A percentile compares a stretch with the other conserved stretches of the same genome.
phyloP scores from a whole-genome alignment of 2,113 vertebrate genomes.

The Myxocyprinus asiaticus region DNA sequence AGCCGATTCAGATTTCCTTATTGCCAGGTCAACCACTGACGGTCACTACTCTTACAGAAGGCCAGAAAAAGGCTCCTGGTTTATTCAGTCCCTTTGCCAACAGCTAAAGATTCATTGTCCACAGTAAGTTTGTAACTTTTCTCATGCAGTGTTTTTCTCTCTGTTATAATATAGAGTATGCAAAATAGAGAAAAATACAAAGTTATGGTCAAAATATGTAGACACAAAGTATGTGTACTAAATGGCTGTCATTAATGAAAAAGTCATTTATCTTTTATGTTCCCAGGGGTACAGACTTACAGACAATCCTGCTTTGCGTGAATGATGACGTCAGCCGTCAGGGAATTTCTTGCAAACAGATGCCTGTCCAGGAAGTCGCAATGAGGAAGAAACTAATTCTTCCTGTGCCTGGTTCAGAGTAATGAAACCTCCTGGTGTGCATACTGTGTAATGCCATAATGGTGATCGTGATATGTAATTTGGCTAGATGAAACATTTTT shows the following conservation, averaged over 20 bases:
- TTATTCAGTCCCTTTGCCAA: conserved; percentile 79
- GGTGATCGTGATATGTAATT: no score
- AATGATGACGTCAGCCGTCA: conserved; percentile 78
- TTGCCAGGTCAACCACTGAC: conserved; percentile 77
- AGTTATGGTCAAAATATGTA: background rate
- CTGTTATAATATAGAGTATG: no score
- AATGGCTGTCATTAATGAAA: no score
- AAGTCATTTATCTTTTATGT: background rate
- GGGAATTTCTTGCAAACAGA: conserved; percentile 71
- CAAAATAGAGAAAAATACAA: no score
- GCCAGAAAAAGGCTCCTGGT: conserved; percentile 65
- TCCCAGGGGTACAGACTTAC: conserved; percentile 74
- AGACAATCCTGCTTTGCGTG: conserved; percentile 81
- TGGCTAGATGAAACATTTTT: background rate
- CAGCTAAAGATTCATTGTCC: conserved; percentile 62
- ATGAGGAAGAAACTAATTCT: conserved; percentile 82
- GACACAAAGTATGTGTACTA: background rate
- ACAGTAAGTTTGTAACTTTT: conserved; percentile 51
- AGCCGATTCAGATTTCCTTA: conserved; percentile 71
- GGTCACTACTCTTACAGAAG: conserved; percentile 64
- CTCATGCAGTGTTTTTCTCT: background rate
- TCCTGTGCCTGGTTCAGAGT: conserved; percentile 36
- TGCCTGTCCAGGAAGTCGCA: conserved; percentile 85
- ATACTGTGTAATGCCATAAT: background rate
- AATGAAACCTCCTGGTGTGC: background rate